Base-by-base conservation (phyloP, 2,888 invertebrate species). In the Cyclophora albipunctata region DNA sequence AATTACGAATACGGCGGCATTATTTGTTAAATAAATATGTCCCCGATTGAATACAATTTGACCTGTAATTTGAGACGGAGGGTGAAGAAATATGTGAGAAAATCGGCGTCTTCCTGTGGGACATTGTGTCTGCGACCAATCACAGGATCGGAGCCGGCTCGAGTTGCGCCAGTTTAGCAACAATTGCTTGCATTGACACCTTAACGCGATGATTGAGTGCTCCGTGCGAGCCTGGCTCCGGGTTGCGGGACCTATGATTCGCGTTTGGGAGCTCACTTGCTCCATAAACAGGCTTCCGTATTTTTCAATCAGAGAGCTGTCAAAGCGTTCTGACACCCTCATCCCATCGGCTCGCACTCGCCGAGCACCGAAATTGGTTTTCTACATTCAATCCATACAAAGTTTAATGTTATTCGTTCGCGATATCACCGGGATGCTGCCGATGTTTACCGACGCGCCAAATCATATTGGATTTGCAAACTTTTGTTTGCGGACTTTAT, bases 241-340 rank as follows among this genome's bases (percentile, higher is more conserved):
- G 37, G 53, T 49, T 46, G 52, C 50, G 54, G 57, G 61, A 59
- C 54, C 57, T 60, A 58, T 57, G 58, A 58, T 64, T 64, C 60
- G 58, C 57, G 62, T 62, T 67, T 64, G 62, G 67, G 63, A 71
- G 80, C 78, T 79, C 84, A 80, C 81, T 84, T 78, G 80, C 84
- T 86, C 86, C 78, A 88, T 89, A 89, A 89, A 89, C 88, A 89
- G 88, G 81, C 85, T 88, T 83, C 87, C 89, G 89, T 90, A 90
- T 90, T 90, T 90, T 90, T 90, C 90, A 90, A 90, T 90, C 90
- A 90, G 89, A 81, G 87, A 90, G 84, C 90, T 90, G 90, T 90
- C 90, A 90, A 90, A 89, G 87, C 90, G 81, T 89, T 89, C 87
- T 89, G 89, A 88, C 88, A 87, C 89, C 90, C 90, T 89, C 90